phyloP scores from a whole-genome alignment of 2,888 invertebrate genomes.

The Amphipoea lucens region DNA sequence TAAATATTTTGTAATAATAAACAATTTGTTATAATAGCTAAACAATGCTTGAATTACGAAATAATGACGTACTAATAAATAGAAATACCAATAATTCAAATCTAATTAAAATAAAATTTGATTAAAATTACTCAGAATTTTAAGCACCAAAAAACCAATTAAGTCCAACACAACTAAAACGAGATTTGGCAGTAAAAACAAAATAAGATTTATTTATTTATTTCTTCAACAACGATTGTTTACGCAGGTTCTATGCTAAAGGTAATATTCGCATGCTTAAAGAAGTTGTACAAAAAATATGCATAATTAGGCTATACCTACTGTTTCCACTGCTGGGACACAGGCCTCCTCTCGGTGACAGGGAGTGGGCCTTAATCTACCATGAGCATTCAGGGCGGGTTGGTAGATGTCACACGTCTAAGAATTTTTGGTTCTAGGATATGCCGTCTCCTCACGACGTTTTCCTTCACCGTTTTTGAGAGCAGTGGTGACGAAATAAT shows the following conservation, averaged over 20 bases:
- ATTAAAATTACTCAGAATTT: conserved; percentile 6
- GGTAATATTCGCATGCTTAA: background rate
- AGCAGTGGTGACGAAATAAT: background rate
- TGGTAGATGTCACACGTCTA: background rate
- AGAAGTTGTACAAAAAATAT: background rate
- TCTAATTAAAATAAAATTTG: background rate
- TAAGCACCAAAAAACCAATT: too few species aligned
- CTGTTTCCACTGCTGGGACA: too few species aligned
- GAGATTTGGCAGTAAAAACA: conserved; percentile 19
- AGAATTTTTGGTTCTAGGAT: background rate
- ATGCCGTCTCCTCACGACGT: background rate
- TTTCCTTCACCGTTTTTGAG: background rate
- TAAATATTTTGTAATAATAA: too few species aligned
- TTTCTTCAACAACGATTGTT: background rate
- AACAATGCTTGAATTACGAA: background rate
- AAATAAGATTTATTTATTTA: conserved; percentile 6
- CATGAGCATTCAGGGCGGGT: background rate
- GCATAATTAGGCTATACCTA: background rate
- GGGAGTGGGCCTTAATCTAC: background rate
- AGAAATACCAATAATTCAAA: background rate
- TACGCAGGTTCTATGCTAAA: background rate
- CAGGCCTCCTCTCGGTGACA: background rate
- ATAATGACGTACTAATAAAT: background rate
- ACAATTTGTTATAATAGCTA: background rate
- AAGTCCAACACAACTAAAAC: background rate